Evolutionary conservation across 2,113 vertebrate species (phyloP), one percentile per base, ranked within the genome.

Genomic region (Gallinago paraguaiae): DNA sequence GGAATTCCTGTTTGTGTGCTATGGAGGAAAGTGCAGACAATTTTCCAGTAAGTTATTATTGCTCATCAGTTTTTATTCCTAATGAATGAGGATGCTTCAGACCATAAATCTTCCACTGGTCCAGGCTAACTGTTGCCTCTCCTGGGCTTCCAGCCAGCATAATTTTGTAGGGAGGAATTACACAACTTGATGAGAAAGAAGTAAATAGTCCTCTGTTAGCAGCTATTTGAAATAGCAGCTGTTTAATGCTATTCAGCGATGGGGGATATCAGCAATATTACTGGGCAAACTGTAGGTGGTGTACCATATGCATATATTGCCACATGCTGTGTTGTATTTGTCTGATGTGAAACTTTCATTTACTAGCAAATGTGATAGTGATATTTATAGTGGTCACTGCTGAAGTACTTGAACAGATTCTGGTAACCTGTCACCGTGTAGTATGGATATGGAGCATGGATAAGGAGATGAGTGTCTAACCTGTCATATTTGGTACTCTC

Each of bases 171-270:
- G 48, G 86, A 93, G 65, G 71, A 92, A 93, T 95, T 92, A 35
- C 75, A 68, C 76, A 93, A 95, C 69, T 92, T 94, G 88, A 93
- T 93, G 86, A 93, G 88, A 71, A 95, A 92, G 88, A 84, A 88
- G 86, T 94, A 95, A 95, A 86, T 75, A 92, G 80, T 92, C 88
- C 56, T 79, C 82, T 88, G 60, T 92, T 97, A 94, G 82, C 90
- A 94, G 76, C 79, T 96, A 43, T 94, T 96, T 88, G 92, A 84
- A 94, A 86, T 41, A 94, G 88, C 92, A 95, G 76, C 93, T 96
- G 92, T 92, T 94, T 71, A 75, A 86, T 53, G 76, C 88, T 72
- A 15, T 92, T 89, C 72, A 81, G 80, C 77, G 45, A 19, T 5
- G 31, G 45, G 22, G 57, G 39, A 75, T 86, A 88, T 94, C 93